Conservation (phyloP, 2,888 invertebrate species). For the Cephalotes varians region DNA sequence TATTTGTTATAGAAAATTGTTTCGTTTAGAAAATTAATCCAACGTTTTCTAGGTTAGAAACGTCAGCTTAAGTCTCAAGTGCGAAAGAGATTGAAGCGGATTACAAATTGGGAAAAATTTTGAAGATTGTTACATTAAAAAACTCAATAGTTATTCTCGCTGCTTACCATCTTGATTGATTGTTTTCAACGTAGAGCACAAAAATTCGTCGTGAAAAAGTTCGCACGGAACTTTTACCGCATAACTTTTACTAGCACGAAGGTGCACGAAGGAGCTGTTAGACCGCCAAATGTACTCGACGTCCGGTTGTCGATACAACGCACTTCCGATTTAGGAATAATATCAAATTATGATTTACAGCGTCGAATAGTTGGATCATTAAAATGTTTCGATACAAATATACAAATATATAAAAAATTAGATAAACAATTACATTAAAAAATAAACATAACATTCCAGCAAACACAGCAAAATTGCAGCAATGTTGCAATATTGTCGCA, state of each 20-base stretch:
- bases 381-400: no score
- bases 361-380: no score
- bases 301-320: no score
- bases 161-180: conserved; percentile 29
- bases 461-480: no score
- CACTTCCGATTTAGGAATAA: no score
- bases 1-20: not conserved
- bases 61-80: not conserved
- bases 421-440: no score
- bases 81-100: not conserved
- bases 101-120: not conserved
- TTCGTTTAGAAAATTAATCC: not conserved
- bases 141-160: not conserved
- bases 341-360: no score
- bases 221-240: no score
- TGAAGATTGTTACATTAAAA: not conserved
- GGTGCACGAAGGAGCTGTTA: not conserved
- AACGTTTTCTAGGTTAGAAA: not conserved
- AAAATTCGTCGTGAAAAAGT: not conserved
- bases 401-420: no score
- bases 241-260: conserved; percentile 11
- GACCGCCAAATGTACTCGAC: not conserved
- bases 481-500: no score
- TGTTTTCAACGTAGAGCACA: not conserved
- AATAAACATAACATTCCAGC: no score